phyloP scores from a whole-genome alignment of 30 jellyfish, hydroid and myxozoan genomes.

The Phacellophora camtschatica region DNA sequence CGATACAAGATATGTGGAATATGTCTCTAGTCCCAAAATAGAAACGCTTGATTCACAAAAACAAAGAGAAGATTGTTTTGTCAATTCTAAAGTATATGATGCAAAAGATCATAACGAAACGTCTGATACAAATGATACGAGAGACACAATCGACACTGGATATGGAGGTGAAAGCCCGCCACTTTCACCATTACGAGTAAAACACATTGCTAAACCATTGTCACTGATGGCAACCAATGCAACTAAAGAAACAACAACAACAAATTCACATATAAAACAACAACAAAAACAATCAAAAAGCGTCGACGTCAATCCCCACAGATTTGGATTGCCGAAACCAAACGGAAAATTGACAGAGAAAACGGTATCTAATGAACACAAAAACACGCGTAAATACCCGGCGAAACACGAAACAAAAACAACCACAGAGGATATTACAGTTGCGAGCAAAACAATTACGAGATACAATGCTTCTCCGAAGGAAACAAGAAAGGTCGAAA shows the following conservation, averaged over 20 bases:
- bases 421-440: too few species aligned
- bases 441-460: too few species aligned
- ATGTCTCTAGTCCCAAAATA: too few species aligned
- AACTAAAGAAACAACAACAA: background rate
- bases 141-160: constrained; percentile 35
- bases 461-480: too few species aligned
- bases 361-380: too few species aligned
- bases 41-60: too few species aligned
- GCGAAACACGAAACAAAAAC: too few species aligned
- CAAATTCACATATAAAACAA: background rate
- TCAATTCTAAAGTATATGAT: too few species aligned
- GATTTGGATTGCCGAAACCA: background rate
- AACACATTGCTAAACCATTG: background rate
- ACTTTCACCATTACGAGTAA: background rate
- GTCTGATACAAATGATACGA: background rate
- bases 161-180: constrained; percentile 17
- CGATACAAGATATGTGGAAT: too few species aligned
- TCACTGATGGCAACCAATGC: background rate
- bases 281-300: background rate
- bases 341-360: background rate
- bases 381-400: too few species aligned
- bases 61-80: too few species aligned
- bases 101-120: background rate
- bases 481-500: too few species aligned
- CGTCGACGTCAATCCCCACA: background rate